Evolutionary conservation across 2,888 invertebrate genomes (phyloP), one percentile per base, ranked within the genome.

Genomic region (Polydrusus pterygomalis): DNA sequence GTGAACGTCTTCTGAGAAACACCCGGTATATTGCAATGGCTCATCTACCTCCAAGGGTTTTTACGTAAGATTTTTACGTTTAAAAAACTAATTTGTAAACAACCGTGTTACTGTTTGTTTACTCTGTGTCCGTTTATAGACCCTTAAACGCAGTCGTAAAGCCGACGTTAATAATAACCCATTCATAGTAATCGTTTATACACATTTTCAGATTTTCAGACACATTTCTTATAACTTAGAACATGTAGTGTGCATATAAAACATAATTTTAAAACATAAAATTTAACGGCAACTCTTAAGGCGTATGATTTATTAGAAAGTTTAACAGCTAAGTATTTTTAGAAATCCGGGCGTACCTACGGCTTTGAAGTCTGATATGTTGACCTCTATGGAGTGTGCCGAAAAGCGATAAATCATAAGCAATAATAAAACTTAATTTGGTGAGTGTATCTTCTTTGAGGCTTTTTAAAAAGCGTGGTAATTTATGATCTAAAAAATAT

Each of bases 401-500:
- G 76, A 69, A 76, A 68, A 45, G 40, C 30, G 58, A 76, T 76
- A 76, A 68, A 45, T 76, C 76, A 76, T 69, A 72, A 72, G 58
- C 58, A 49, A 70, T 70, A 70, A 72, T 64, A 71, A 75, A 75
- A 64, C 47, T 65, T 76, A 76, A 76, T 76, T 76, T 72, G 65
- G 47, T 69, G 72, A 62, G 76, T 70, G 76, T 65, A 62, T 63
- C 65, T 70, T 70, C 70, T 70, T 70, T 68, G 49, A 38, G 56
- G 58, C 51, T 64, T 64, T 70, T 75, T 75, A 75, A 75, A 70
- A 74, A 47, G 49, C 15, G 18, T 49, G 25, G 67, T 74, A 69
- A 74, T 68, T 74, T 74, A 74, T 74, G 58, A 40, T 38, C 10
- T 38, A 60, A 38, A 47, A 34, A 38, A 18, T 38, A 11, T 17